Percentiles rank a stretch among this genome's conserved stretches.
Conservation (phyloP, 2,888 invertebrate genomes). For the Osmoderma eremita region DNA sequence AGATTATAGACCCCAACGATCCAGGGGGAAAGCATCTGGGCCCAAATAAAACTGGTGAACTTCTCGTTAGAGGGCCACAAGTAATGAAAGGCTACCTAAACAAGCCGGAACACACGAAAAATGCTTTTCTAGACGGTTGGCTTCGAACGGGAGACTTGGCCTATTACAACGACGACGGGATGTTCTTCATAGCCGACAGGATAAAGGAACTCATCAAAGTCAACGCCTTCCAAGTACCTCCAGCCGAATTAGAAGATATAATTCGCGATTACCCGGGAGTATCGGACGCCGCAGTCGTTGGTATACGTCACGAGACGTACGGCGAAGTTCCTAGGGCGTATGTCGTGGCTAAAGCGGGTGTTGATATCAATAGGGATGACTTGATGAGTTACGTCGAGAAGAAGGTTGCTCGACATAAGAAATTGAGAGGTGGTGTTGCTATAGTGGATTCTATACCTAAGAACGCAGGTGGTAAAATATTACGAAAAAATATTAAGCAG, state of each 20-base stretch:
- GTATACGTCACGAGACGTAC: constrained; percentile 71
- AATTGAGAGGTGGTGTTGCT: constrained; percentile 72
- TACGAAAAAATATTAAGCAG: constrained; percentile 69
- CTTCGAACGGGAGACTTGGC: constrained; percentile 73
- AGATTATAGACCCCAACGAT: constrained; percentile 68
- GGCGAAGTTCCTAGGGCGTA: constrained; percentile 83
- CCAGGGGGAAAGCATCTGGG: constrained; percentile 53
- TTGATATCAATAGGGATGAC: constrained; percentile 65
- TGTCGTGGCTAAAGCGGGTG: constrained; percentile 66
- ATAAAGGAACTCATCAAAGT: constrained; percentile 84
- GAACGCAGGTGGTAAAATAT: constrained; percentile 80
- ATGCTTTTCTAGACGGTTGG: constrained; percentile 79
- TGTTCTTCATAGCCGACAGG: constrained; percentile 78
- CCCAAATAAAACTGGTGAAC: constrained; percentile 73
- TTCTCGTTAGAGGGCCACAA: constrained; percentile 81
- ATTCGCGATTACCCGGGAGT: constrained; percentile 77
- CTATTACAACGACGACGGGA: constrained; percentile 71
- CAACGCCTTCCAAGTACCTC: constrained; percentile 81
- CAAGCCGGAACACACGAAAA: constrained; percentile 77
- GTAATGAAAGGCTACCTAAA: constrained; percentile 84
- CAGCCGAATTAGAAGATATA: constrained; percentile 83
- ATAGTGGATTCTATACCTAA: constrained; percentile 78
- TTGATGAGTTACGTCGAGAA: constrained; percentile 71
- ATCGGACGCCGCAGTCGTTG: constrained; percentile 83
- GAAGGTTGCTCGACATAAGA: constrained; percentile 80